phyloP scores from a whole-genome alignment of 2,797 vertebrate species.

The Diglossa cyanea region DNA sequence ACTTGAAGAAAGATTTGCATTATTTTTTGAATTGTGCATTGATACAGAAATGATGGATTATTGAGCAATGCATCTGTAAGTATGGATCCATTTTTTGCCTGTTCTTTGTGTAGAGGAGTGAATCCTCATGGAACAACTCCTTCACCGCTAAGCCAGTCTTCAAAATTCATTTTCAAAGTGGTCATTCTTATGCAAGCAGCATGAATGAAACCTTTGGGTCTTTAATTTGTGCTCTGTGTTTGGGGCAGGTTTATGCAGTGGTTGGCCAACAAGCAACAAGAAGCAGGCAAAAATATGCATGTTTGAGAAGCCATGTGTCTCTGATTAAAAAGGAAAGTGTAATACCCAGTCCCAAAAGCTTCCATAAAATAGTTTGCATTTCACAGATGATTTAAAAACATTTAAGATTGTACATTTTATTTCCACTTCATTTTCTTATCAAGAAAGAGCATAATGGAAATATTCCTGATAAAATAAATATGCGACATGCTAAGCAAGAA shows the following conservation, averaged over 20 bases:
- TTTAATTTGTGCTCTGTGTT: neutral
- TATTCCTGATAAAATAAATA: neutral
- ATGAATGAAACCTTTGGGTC: neutral
- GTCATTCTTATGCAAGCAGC: neutral
- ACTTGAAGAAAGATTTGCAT: neutral
- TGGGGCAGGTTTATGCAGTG: neutral
- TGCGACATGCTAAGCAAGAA: neutral
- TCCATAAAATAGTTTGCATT: neutral
- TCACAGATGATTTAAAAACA: neutral
- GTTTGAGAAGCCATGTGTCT: neutral
- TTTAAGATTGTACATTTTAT: neutral
- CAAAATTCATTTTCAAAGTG: neutral
- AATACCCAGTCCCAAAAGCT: neutral
- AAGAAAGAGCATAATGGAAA: neutral
- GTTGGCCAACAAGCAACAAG: neutral
- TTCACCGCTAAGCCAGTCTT: neutral
- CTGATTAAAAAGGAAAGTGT: accelerated
- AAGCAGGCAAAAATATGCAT: neutral
- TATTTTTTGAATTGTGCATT: no score
- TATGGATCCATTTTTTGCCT: neutral
- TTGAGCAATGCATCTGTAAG: neutral
- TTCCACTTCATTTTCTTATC: neutral
- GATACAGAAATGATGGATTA: neutral
- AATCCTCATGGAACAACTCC: accelerated
- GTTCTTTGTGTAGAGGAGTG: neutral